A percentile compares a stretch with the other conserved stretches of the same genome.
These are phyloP conservation scores for Drosophila watanabei DNA, from an alignment of 1,140 invertebrate genomes.

Conservation along the genomic window DNA sequence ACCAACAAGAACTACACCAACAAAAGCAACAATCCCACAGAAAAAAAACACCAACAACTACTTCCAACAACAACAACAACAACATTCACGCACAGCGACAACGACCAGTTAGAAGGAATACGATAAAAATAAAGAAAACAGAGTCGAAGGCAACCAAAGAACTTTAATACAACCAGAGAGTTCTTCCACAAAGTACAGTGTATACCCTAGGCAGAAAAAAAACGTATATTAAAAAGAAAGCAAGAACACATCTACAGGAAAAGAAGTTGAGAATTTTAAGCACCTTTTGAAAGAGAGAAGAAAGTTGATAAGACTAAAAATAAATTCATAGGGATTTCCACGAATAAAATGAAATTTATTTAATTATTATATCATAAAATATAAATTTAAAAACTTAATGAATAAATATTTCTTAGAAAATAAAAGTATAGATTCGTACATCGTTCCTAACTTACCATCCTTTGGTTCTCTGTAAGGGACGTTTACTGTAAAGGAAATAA, in stretches of 20 bases:
- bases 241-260: not conserved
- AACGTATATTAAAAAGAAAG: no score
- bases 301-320: not conserved
- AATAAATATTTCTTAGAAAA: not conserved
- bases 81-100: conserved; percentile 71
- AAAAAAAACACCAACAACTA: conserved; percentile 36
- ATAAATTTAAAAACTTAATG: not conserved
- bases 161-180: conserved; percentile 57
- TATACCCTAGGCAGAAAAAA: not conserved
- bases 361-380: not conserved
- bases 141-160: conserved; percentile 32
- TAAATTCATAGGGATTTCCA: not conserved
- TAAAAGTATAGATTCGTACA: no score
- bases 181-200: conserved; percentile 36
- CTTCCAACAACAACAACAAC: conserved; percentile 15
- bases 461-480: not conserved
- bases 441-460: not conserved
- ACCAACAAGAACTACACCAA: conserved; percentile 41
- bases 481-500: conserved; percentile 1
- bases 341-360: not conserved
- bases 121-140: conserved; percentile 65
- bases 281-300: not conserved
- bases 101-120: conserved; percentile 76
- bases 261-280: not conserved
- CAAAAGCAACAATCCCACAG: conserved; percentile 40